A percentile compares a stretch with the other conserved stretches of the same genome.
phyloP scores from a whole-genome alignment of 2,888 invertebrate species.

The Metalampra italica region DNA sequence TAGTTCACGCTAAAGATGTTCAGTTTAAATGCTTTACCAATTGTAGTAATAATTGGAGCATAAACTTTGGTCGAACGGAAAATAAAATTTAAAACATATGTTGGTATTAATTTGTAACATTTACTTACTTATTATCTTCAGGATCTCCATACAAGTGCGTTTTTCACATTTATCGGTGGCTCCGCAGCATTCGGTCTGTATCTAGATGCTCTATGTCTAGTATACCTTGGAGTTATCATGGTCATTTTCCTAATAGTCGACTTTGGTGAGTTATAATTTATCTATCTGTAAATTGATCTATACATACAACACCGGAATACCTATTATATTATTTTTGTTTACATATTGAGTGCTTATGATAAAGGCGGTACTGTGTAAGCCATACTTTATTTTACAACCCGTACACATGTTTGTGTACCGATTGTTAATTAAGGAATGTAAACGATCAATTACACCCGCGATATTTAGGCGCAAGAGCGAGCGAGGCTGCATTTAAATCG shows the following conservation, averaged over 20 bases:
- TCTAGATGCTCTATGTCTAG: constrained; percentile 83
- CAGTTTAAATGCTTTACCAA: neutral
- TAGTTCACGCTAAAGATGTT: neutral
- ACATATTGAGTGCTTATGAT: too few species aligned
- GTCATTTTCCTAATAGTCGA: constrained; percentile 80
- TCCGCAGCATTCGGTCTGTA: constrained; percentile 85
- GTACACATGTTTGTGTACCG: too few species aligned
- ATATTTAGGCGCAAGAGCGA: too few species aligned
- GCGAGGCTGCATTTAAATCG: too few species aligned
- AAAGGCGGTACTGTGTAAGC: too few species aligned
- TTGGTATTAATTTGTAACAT: neutral
- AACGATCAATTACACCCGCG: too few species aligned
- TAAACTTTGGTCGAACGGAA: too few species aligned
- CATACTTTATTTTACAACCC: too few species aligned
- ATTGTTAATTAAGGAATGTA: too few species aligned
- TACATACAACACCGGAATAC: too few species aligned
- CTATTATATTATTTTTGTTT: too few species aligned
- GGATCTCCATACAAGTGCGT: constrained; percentile 84
- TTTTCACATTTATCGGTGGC: constrained; percentile 81
- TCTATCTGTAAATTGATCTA: neutral
- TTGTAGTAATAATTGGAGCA: too few species aligned
- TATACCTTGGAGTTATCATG: constrained; percentile 82
- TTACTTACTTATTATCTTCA: constrained; percentile 28
- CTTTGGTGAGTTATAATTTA: constrained; percentile 63
- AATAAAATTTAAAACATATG: neutral